phyloP scores from a whole-genome alignment of 2,113 vertebrate genomes.

The Cacatua alba region DNA sequence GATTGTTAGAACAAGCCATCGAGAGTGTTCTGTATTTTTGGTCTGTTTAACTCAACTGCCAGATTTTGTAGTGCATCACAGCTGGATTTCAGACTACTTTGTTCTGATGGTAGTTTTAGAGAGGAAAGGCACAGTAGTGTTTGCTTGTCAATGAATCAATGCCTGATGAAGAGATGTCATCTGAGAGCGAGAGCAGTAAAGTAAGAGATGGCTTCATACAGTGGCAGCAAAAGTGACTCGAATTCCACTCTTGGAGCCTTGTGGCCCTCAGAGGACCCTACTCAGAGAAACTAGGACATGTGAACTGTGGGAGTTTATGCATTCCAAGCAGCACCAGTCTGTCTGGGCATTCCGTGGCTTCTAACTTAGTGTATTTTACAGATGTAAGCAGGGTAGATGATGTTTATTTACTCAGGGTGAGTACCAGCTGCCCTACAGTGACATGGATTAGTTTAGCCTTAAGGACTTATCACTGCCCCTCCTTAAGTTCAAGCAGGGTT shows the following conservation, averaged over 20 bases:
- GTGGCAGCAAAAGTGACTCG: neutral
- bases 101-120: neutral
- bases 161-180: neutral
- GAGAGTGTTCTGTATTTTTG: neutral
- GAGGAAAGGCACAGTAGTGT: neutral
- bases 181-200: neutral
- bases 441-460: conserved; percentile 32
- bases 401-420: neutral
- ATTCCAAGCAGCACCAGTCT: neutral
- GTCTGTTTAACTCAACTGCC: neutral
- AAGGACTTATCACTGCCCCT: conserved; percentile 45
- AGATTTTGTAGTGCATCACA: neutral
- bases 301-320: neutral
- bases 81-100: neutral
- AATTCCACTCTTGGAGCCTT: neutral
- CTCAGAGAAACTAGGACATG: neutral
- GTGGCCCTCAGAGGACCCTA: neutral
- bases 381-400: neutral
- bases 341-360: neutral
- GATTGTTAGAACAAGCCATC: neutral
- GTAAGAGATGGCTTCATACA: neutral
- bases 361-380: neutral
- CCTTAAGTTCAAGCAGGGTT: conserved; percentile 44
- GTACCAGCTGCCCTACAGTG: neutral
- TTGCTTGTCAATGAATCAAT: neutral